Base-by-base conservation (phyloP, 2,113 vertebrate genomes). In the Tachysurus fulvidraco region DNA sequence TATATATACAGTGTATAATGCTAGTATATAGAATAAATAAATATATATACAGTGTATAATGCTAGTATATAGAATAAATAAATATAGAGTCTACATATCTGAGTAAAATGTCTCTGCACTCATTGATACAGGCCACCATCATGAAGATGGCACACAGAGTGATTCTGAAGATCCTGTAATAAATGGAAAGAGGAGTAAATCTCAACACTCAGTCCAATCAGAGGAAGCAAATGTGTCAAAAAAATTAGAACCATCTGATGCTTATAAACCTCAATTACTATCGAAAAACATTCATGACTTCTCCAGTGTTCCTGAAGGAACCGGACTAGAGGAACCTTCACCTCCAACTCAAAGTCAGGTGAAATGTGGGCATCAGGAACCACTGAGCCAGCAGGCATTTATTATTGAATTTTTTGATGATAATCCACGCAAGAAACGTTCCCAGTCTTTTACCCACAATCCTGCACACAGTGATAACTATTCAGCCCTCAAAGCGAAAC, bases 341-440 rank as follows among this genome's bases (percentile, higher is more conserved):
- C 89, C 89, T 7, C 93, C 92, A 41, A 91, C 96, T 54, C 94
- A 95, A 89, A 89, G 93, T 28, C 95, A 96, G 89, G 91, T 96
- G 89, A 94, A 90, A 50, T 91, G 94, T 0, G 95, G 95, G 13
- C 95, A 95, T 91, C 95, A 65, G 41, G 91, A 91, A 67, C 93
- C 91, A 64, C 90, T 92, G 25, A 83, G 89, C 89, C 95, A 98
- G 91, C 98, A 98, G 92, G 97, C 98, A 80, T 99, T 99, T 0
- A 96, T 99, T 92, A 99, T 99, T 0, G 97, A 99, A 94, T 99
- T 99, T 93, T 98, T 99, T 0, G 98, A 99, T 0, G 97, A 99
- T 91, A 96, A 96, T 0, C 98, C 98, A 0, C 96, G 98, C 16
- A 99, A 99, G 92, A 98, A 97, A 85, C 96, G 98, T 0, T 99